phyloP scores from a whole-genome alignment of 2,797 vertebrate genomes.

The Hydrocynus forskahlii region DNA sequence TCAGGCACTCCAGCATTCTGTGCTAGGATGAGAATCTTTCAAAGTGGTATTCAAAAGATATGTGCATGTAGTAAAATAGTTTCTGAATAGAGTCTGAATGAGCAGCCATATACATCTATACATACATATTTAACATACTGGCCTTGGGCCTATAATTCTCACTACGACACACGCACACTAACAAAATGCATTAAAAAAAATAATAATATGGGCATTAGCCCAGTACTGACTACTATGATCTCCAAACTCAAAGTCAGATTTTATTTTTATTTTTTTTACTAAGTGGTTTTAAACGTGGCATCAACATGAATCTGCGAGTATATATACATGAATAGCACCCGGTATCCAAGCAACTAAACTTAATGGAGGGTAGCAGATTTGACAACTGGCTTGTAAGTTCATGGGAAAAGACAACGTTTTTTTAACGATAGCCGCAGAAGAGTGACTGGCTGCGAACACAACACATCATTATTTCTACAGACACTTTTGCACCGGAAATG shows the following conservation, averaged over 20 bases:
- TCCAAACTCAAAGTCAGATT: neutral
- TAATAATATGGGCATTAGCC: neutral
- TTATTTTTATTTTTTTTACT: too few species aligned
- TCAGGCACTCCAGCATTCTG: too few species aligned
- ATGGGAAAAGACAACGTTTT: neutral
- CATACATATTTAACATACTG: too few species aligned
- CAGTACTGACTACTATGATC: neutral
- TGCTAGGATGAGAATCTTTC: too few species aligned
- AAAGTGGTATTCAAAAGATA: too few species aligned
- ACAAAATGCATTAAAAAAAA: neutral
- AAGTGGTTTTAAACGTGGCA: neutral
- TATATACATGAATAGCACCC: too few species aligned
- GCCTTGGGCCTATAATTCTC: too few species aligned
- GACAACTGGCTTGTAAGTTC: slow-evolving; percentile 15
- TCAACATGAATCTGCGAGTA: neutral
- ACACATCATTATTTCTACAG: slow-evolving; percentile 20
- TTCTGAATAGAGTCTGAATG: too few species aligned
- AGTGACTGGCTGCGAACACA: neutral
- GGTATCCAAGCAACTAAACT: slow-evolving; percentile 39
- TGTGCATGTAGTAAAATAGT: too few species aligned
- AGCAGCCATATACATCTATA: too few species aligned
- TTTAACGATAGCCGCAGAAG: neutral
- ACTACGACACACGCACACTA: too few species aligned
- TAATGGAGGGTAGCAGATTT: slow-evolving; percentile 11
- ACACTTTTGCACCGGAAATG: slow-evolving; percentile 2